Conservation (phyloP, 2,113 vertebrate genomes). For the Centropus bengalensis region DNA sequence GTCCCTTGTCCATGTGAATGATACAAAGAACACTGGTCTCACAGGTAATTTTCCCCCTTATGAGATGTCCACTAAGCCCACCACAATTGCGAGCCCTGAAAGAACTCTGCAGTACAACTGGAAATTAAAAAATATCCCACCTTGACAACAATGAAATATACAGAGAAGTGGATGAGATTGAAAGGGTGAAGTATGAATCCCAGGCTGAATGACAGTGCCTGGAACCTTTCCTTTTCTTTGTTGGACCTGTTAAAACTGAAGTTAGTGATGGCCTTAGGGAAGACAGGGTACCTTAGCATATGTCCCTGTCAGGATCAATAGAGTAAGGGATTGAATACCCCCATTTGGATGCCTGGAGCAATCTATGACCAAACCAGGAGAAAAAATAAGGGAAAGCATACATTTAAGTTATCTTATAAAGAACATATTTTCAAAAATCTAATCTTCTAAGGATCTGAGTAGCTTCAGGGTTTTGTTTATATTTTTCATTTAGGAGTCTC, state of each 20-base stretch:
- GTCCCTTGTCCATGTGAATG: not conserved
- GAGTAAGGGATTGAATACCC: conserved; percentile 40
- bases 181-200: not conserved
- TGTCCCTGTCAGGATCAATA: conserved; percentile 65
- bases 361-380: conserved; percentile 42
- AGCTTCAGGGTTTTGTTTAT: conserved; percentile 73
- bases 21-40: not conserved
- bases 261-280: conserved; percentile 35
- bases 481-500: conserved; percentile 73
- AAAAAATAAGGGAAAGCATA: conserved; percentile 51
- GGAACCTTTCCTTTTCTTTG: conserved; percentile 26
- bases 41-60: not conserved
- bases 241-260: conserved; percentile 52
- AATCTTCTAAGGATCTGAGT: conserved; percentile 67
- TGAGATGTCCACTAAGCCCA: not conserved
- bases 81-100: not conserved
- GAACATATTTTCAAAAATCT: conserved; percentile 64
- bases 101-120: not conserved
- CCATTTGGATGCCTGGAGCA: conserved; percentile 53
- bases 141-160: not conserved
- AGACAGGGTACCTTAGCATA: conserved; percentile 24
- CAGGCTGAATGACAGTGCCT: conserved; percentile 11
- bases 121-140: not conserved
- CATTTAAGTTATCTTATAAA: conserved; percentile 70
- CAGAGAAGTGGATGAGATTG: not conserved